phyloP scores from a whole-genome alignment of 2,888 invertebrate genomes.

The Margaritifera margaritifera region DNA sequence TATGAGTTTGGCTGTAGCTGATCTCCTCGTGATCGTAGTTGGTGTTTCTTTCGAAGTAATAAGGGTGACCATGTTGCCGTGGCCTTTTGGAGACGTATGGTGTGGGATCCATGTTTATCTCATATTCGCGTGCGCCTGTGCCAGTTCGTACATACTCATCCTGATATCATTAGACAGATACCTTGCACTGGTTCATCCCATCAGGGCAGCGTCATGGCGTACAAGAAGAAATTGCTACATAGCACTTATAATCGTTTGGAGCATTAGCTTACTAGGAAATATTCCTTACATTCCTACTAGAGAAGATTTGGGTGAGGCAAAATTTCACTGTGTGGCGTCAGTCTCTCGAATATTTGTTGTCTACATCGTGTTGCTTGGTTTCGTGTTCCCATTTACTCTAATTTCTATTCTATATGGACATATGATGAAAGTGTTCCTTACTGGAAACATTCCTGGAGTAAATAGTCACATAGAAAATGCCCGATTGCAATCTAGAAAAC shows the following conservation, averaged over 20 bases:
- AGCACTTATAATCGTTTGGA: constrained; percentile 86
- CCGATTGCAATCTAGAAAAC: constrained; percentile 82
- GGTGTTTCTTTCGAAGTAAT: constrained; percentile 93
- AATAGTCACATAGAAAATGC: constrained; percentile 81
- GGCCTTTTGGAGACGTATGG: constrained; percentile 91
- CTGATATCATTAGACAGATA: constrained; percentile 90
- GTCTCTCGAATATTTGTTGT: neutral
- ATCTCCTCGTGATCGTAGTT: constrained; percentile 88
- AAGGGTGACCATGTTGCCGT: constrained; percentile 85
- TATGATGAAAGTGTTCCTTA: constrained; percentile 89
- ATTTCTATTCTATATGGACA: constrained; percentile 89
- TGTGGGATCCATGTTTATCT: constrained; percentile 91
- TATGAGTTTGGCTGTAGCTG: constrained; percentile 88
- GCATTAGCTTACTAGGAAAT: constrained; percentile 77
- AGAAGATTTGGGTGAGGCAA: constrained; percentile 66
- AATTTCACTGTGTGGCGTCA: constrained; percentile 9
- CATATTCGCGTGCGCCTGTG: constrained; percentile 90
- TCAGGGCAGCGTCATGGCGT: constrained; percentile 85
- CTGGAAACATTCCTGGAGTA: constrained; percentile 80
- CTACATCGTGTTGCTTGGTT: constrained; percentile 84
- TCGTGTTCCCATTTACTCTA: constrained; percentile 86
- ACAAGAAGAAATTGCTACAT: constrained; percentile 85
- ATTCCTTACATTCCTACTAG: constrained; percentile 40
- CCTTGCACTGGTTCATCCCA: constrained; percentile 90
- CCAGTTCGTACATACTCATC: constrained; percentile 90